Conservation (phyloP, 2,113 vertebrate genomes). For the Riparia riparia region DNA sequence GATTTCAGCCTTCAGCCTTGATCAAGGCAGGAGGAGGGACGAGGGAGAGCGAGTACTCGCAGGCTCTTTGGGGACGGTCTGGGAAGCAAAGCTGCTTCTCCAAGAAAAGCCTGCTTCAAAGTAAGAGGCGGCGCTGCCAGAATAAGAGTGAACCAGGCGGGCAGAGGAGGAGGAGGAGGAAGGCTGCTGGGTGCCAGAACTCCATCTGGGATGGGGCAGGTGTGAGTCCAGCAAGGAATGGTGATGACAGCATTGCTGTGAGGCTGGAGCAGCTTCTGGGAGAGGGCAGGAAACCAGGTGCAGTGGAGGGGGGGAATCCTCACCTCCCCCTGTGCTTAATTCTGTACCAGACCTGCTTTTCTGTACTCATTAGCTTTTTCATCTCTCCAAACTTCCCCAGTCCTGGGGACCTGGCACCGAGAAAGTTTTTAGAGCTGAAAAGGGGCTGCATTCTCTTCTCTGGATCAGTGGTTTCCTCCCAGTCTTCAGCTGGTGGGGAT, state of each 20-base stretch:
- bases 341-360: background rate
- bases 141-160: background rate
- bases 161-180: background rate
- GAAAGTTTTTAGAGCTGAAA: background rate
- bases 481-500: background rate
- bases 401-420: background rate
- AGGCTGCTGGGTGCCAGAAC: background rate
- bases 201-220: background rate
- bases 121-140: constrained; percentile 10
- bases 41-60: background rate
- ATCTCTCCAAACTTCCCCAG: background rate
- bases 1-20: constrained; percentile 64
- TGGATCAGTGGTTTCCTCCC: background rate
- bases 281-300: background rate
- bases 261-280: background rate
- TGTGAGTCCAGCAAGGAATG: background rate
- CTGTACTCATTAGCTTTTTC: background rate
- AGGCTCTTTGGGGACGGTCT: background rate
- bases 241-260: background rate
- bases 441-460: background rate
- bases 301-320: rapidly evolving
- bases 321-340: rapidly evolving
- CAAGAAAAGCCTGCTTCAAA: constrained; percentile 52
- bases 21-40: constrained; percentile 57
- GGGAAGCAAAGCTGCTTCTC: background rate